phyloP scores from a whole-genome alignment of 1,140 invertebrate species.

The Polypedilum pembai region DNA sequence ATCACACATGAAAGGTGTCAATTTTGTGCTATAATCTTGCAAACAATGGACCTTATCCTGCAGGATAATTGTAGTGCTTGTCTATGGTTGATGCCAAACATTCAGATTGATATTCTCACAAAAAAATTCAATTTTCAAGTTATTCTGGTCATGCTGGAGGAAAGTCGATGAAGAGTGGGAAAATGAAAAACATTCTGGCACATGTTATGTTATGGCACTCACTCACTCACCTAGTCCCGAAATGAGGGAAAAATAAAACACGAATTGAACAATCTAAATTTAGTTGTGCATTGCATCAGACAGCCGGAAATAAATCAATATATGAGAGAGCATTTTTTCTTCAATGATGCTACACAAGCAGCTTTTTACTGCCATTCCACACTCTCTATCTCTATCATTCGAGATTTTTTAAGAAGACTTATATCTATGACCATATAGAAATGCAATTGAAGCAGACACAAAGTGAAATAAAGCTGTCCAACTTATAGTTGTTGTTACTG shows the following conservation, averaged over 20 bases:
- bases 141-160: background rate
- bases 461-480: no score
- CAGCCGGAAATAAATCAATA: conserved; percentile 12
- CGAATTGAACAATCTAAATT: conserved; percentile 13
- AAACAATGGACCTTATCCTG: no score
- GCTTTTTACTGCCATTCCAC: no score
- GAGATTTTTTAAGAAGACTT: no score
- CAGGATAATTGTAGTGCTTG: no score
- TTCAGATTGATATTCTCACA: background rate
- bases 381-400: no score
- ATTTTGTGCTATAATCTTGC: no score
- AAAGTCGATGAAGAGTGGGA: background rate
- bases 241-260: conserved; percentile 19
- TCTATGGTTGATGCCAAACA: background rate
- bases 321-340: background rate
- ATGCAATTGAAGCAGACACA: no score
- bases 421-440: no score
- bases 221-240: background rate
- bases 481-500: no score
- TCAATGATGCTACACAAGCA: no score
- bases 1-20: no score
- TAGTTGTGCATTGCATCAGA: conserved; percentile 16
- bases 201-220: background rate
- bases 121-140: conserved; percentile 10
- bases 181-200: background rate